These are phyloP conservation scores for Argyresthia goedartella DNA, from an alignment of 2,888 invertebrate genomes.

Conservation along the genomic window DNA sequence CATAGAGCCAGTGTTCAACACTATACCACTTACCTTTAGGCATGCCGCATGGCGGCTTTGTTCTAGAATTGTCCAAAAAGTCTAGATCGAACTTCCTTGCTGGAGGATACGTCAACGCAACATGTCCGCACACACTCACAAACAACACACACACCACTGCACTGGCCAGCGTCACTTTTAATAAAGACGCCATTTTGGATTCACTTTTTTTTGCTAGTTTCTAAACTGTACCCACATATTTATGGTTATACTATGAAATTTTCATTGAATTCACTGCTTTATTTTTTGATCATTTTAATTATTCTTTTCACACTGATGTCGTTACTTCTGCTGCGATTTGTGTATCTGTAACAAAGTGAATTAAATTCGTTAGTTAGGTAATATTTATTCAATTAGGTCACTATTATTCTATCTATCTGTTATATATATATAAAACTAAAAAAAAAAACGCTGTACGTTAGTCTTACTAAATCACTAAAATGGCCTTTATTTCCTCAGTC, in stretches of 20 bases:
- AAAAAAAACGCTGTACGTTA: too few species aligned
- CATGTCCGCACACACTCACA: slow-evolving; percentile 71
- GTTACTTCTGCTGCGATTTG: not conserved
- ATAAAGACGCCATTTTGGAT: slow-evolving; percentile 4
- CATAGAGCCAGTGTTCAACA: too few species aligned
- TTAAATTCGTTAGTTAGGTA: not conserved
- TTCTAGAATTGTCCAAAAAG: slow-evolving; percentile 91
- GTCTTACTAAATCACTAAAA: too few species aligned
- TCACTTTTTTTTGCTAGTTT: slow-evolving; percentile 9
- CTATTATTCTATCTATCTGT: too few species aligned
- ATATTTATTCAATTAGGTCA: too few species aligned
- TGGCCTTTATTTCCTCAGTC: too few species aligned
- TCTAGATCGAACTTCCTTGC: slow-evolving; percentile 91
- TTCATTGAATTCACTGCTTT: too few species aligned
- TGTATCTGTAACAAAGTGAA: not conserved
- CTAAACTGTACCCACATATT: not conserved
- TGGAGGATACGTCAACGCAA: slow-evolving; percentile 90
- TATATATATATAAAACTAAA: too few species aligned
- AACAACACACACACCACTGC: slow-evolving; percentile 27
- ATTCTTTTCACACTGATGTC: not conserved
- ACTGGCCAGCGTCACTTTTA: slow-evolving; percentile 31
- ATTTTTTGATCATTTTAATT: not conserved
- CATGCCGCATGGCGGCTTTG: slow-evolving; percentile 94
- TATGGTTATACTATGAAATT: too few species aligned
- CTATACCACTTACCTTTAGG: slow-evolving; percentile 81